These are phyloP conservation scores for Rhagophthalmus giganteus DNA, from an alignment of 2,888 invertebrate genomes.

Conservation along the genomic window DNA sequence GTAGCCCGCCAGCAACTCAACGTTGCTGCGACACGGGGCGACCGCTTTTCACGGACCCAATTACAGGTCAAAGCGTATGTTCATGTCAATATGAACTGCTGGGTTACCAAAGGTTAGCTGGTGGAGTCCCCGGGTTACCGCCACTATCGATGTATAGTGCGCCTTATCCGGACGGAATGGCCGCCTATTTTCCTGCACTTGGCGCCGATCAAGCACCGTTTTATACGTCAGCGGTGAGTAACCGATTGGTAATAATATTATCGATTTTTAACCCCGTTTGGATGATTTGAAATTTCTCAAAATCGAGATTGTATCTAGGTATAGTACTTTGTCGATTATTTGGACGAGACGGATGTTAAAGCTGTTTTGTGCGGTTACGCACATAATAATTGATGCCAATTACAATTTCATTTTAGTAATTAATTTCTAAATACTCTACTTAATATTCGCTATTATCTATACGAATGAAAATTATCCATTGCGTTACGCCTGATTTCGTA, in stretches of 20 bases:
- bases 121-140: slow-evolving; percentile 69
- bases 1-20: slow-evolving; percentile 59
- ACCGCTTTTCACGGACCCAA: slow-evolving; percentile 86
- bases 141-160: slow-evolving; percentile 78
- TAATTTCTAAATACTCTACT: no score
- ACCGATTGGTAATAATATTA: slow-evolving; percentile 1
- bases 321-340: no score
- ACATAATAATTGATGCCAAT: no score
- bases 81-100: slow-evolving; percentile 90
- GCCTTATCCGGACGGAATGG: slow-evolving; percentile 81
- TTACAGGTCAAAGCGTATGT: slow-evolving; percentile 86
- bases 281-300: no score
- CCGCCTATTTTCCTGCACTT: slow-evolving; percentile 82
- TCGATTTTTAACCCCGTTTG: no score
- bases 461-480: no score
- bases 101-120: slow-evolving; percentile 77
- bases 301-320: no score
- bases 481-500: no score
- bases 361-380: no score
- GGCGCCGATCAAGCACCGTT: slow-evolving; percentile 85
- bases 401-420: no score
- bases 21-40: slow-evolving; percentile 92
- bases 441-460: no score
- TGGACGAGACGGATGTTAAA: no score
- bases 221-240: slow-evolving; percentile 82